Evolutionary conservation across 64 coral and sea anemone species (phyloP), one percentile per base, ranked within the genome.

Genomic region (Porites australiensis): DNA sequence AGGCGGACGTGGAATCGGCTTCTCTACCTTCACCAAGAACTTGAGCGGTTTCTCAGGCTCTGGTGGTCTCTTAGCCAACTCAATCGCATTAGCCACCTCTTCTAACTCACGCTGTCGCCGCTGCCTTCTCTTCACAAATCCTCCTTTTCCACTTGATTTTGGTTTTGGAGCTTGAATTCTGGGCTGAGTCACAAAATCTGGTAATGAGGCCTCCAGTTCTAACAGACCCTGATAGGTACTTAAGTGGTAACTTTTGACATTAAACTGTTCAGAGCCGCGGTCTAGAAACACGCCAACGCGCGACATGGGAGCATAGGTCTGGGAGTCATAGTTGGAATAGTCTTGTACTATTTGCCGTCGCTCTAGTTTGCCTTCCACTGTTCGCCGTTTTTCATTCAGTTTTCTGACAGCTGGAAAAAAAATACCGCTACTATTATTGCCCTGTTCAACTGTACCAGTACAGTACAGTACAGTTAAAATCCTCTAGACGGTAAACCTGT

Each of bases 1-100:
- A 14, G 98, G 98, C 4, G 98, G 98, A 50, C 98, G 91, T 16
- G 98, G 98, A 15, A 99, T 71, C 0, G 98, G 98, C 68, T 99
- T 99, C 80, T 99, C 98, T 8, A 99, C 98, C 79, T 99, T 96
- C 78, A 96, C 94, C 49, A 99, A 91, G 49, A 99, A 99, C 37
- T 90, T 93, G 16, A 93, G 77, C 1, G 94, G 94, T 72, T 99
- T 99, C 21, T 96, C 88, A 10, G 79, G 50, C 52, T 89, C 91
- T 13, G 71, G 68, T 4, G 91, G 91, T 44, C 72, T 91, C 63
- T 99, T 99, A 6, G 88, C 88, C 59, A 90, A 63, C 64, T 99
- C 92, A 64, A 99, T 96, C 8, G 74, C 83, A 59, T 99, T 86
- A 44, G 98, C 94, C 13, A 99, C 98, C 60, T 99, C 94, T 18